A percentile compares a stretch with the other conserved stretches of the same genome.
Evolutionary conservation across 2,113 vertebrate species (phyloP).

Genomic region (Cygnus atratus): DNA sequence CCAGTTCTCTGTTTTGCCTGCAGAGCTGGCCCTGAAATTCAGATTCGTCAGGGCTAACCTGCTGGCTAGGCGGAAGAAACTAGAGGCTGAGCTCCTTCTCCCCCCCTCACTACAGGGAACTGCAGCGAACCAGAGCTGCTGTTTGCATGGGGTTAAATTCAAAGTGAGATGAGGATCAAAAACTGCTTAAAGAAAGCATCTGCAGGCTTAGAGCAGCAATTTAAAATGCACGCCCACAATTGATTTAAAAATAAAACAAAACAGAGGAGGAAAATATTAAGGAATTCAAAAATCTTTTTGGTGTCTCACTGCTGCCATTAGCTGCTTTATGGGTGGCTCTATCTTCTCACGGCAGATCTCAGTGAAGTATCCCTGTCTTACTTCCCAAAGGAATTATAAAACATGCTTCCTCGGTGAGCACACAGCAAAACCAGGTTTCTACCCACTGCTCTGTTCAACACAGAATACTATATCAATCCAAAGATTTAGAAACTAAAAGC

Average conservation of each 20-base stretch:
- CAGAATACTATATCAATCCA: not conserved
- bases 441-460: not conserved
- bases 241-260: not conserved
- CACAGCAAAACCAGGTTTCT: not conserved
- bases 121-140: not conserved
- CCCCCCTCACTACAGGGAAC: not conserved
- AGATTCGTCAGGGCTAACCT: not conserved
- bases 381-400: not conserved
- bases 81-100: not conserved
- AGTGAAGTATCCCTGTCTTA: not conserved
- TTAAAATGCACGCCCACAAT: not conserved
- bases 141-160: not conserved
- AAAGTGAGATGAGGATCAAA: not conserved
- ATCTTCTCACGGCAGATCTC: not conserved
- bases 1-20: not conserved
- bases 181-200: not conserved
- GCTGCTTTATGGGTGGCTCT: not conserved
- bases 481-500: not conserved
- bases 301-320: not conserved
- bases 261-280: not conserved
- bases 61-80: not conserved
- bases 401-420: rapidly evolving
- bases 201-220: not conserved
- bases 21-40: not conserved
- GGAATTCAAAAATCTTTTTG: not conserved